phyloP scores from a whole-genome alignment of 2,113 vertebrate species.

The Sinocyclocheilus anshuiensis region DNA sequence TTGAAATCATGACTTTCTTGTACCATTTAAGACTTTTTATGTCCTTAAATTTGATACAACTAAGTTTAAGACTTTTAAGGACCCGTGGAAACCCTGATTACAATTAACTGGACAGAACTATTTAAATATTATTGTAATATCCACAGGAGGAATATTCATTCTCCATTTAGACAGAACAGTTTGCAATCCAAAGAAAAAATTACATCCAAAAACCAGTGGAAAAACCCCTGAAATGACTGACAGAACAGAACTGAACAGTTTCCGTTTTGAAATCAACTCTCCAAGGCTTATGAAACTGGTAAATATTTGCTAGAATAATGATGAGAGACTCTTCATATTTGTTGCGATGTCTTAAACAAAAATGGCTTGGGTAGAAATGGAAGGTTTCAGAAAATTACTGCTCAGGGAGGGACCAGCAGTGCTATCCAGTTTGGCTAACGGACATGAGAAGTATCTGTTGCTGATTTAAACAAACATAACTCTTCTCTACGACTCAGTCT shows the following conservation, averaged over 20 bases:
- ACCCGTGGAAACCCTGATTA: not conserved
- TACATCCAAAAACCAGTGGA: not conserved
- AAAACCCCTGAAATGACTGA: not conserved
- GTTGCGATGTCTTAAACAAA: not conserved
- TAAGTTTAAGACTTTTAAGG: no score
- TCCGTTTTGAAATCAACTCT: not conserved
- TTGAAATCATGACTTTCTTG: no score
- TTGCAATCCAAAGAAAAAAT: not conserved
- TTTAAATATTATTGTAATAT: not conserved
- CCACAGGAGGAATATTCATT: not conserved
- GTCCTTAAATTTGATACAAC: no score
- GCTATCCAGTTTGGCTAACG: slow-evolving; percentile 10
- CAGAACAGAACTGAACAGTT: not conserved
- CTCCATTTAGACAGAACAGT: not conserved
- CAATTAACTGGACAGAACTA: not conserved
- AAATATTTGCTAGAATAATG: slow-evolving; percentile 7
- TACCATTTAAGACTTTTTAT: no score
- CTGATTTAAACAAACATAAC: slow-evolving; percentile 24
- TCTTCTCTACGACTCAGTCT: not conserved
- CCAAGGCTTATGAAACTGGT: slow-evolving; percentile 6
- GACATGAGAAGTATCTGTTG: slow-evolving; percentile 2
- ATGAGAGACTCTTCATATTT: not conserved
- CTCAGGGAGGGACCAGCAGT: not conserved
- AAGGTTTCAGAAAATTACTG: not conserved
- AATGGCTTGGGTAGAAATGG: not conserved